Conservation (phyloP, 2,888 invertebrate genomes). For the Suillia variegata region DNA sequence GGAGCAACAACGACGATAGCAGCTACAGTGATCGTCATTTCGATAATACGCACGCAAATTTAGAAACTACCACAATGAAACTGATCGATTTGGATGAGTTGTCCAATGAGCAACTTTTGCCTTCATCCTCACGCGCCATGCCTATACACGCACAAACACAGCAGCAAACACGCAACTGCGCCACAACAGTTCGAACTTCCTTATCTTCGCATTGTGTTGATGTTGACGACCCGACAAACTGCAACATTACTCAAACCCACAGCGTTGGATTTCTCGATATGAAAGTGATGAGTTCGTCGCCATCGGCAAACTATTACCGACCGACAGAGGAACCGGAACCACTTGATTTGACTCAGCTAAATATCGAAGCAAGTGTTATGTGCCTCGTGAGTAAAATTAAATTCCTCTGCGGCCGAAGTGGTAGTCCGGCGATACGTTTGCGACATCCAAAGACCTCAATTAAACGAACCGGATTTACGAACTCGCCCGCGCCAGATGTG, state of each 20-base stretch:
- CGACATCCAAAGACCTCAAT: constrained; percentile 62
- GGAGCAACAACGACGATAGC: constrained; percentile 34
- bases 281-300: constrained; percentile 60
- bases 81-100: constrained; percentile 39
- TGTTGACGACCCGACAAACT: neutral
- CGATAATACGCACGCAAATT: constrained; percentile 18
- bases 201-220: neutral
- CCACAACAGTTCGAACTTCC: neutral
- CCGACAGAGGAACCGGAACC: constrained; percentile 84
- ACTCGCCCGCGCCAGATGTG: constrained; percentile 52
- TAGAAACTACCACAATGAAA: constrained; percentile 22
- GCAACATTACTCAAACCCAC: constrained; percentile 32
- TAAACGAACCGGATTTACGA: constrained; percentile 52
- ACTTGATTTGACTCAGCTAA: constrained; percentile 82
- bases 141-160: neutral
- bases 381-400: constrained; percentile 82
- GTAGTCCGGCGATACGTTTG: constrained; percentile 73
- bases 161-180: constrained; percentile 10
- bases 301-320: constrained; percentile 77
- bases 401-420: constrained; percentile 76
- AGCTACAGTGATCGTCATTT: constrained; percentile 44
- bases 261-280: constrained; percentile 63
- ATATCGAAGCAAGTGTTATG: constrained; percentile 86
- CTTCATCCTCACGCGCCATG: neutral
- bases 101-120: constrained; percentile 6